Conservation (phyloP, 2,113 vertebrate genomes). For the Perca flavescens region DNA sequence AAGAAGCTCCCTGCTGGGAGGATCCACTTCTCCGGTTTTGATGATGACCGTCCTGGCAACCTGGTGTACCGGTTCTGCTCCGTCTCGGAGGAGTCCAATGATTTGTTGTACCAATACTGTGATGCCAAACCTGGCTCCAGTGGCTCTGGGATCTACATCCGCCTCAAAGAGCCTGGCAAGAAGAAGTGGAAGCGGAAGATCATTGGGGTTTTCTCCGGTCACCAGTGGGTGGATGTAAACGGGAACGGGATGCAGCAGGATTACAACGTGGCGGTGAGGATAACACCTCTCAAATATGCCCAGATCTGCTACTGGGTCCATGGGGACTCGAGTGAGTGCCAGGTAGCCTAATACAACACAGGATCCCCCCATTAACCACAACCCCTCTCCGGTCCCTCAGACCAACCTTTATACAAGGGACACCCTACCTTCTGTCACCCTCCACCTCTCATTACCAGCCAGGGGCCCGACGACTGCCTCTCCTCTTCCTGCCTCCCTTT, state of each 20-base stretch:
- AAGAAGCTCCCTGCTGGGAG: slow-evolving; percentile 91
- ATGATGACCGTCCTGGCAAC: slow-evolving; percentile 90
- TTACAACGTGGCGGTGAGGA: slow-evolving; percentile 97
- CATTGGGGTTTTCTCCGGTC: slow-evolving; percentile 93
- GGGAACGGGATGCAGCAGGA: slow-evolving; percentile 92
- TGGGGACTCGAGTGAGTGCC: slow-evolving; percentile 88
- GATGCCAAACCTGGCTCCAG: slow-evolving; percentile 94
- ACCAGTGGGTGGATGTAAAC: slow-evolving; percentile 94
- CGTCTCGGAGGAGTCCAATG: slow-evolving; percentile 92
- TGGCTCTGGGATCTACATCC: slow-evolving; percentile 95
- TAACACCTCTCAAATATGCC: slow-evolving; percentile 95
- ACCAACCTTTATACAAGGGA: not conserved
- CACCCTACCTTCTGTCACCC: not conserved
- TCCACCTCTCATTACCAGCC: slow-evolving; percentile 14
- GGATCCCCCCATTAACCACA: slow-evolving; percentile 1
- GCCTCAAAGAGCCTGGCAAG: slow-evolving; percentile 91
- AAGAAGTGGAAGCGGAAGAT: slow-evolving; percentile 96
- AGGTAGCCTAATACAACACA: slow-evolving; percentile 80
- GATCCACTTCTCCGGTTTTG: slow-evolving; percentile 98
- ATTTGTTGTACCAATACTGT: slow-evolving; percentile 95
- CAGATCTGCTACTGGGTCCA: slow-evolving; percentile 98
- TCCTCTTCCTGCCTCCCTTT: slow-evolving; percentile 30
- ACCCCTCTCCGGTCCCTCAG: not conserved
- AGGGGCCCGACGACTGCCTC: slow-evolving; percentile 58
- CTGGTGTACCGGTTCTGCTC: slow-evolving; percentile 96